Percentiles rank a stretch among this genome's conserved stretches.
phyloP scores from a whole-genome alignment of 64 coral and sea anemone species.

The Dendronephthya gigantea region DNA sequence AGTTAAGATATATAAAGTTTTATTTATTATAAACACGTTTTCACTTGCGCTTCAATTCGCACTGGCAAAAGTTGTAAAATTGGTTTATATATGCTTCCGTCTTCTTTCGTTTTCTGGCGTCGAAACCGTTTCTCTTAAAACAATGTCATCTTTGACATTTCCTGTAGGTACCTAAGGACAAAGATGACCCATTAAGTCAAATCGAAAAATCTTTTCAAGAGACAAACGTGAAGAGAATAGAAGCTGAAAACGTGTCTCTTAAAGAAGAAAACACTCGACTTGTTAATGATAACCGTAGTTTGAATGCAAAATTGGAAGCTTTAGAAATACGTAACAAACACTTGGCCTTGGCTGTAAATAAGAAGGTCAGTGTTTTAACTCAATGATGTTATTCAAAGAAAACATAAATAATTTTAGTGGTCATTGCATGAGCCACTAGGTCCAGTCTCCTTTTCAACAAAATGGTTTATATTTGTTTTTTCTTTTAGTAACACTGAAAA shows the following conservation, averaged over 20 bases:
- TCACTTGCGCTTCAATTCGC: background rate
- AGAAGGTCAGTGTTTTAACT: background rate
- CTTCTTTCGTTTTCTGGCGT: background rate
- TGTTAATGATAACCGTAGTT: background rate
- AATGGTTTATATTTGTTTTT: no score
- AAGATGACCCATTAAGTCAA: background rate
- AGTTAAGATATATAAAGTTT: background rate
- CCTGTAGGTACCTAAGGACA: background rate
- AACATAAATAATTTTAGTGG: background rate
- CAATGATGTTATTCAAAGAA: background rate
- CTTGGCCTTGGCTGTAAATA: background rate
- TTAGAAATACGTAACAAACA: slow-evolving; percentile 10
- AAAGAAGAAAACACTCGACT: background rate
- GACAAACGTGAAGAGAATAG: background rate
- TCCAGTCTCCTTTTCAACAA: no score
- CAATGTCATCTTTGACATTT: background rate
- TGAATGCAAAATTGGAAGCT: background rate
- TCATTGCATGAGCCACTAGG: no score
- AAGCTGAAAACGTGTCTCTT: background rate
- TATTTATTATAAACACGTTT: background rate
- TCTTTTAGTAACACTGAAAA: no score
- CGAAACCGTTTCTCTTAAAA: background rate
- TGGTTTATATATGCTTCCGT: background rate
- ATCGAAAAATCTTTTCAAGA: background rate
- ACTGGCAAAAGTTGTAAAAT: background rate